Base-by-base conservation (phyloP, 2,888 invertebrate species). In the Ypsolopha sequella region DNA sequence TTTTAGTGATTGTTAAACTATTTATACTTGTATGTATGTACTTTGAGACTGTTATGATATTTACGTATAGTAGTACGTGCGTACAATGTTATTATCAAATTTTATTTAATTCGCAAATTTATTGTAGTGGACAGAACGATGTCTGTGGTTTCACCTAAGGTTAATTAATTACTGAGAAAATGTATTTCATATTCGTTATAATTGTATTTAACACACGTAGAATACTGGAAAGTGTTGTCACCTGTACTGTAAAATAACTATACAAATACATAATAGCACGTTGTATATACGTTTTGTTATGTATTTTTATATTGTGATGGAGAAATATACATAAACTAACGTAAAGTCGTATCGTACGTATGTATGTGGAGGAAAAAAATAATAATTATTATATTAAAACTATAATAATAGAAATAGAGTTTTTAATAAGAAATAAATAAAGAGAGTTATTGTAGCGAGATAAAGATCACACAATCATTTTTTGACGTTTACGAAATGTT, bases 381-480 rank as follows among this genome's bases (percentile, higher is more conserved):
- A 76, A 80, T 81, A 68, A 82, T 77, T 74, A 79, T 82, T 81
- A 84, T 82, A 80, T 79, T 80, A 81, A 81, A 58, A 76, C 35
- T 81, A 82, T 84, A 81, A 84, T 80, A 84, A 84, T 85, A 85
- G 82, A 65, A 64, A 81, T 84, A 86, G 84, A 82, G 77, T 82
- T 86, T 85, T 86, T 85, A 85, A 80, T 86, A 84, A 85, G 80
- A 78, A 75, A 77, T 79, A 80, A 81, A 76, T 80, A 82, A 80
- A 76, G 60, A 54, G 70, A 76, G 76, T 77, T 80, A 80, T 82
- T 72, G 72, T 84, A 81, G 82, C 66, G 63, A 70, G 65, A 69
- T 73, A 65, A 75, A 66, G 71, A 77, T 76, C 80, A 82, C 80
- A 78, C 73, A 69, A 70, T 62, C 59, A 68, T 79, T 73, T 70